Base-by-base conservation (phyloP, 1,140 invertebrate genomes). In the Heliconius congener region DNA sequence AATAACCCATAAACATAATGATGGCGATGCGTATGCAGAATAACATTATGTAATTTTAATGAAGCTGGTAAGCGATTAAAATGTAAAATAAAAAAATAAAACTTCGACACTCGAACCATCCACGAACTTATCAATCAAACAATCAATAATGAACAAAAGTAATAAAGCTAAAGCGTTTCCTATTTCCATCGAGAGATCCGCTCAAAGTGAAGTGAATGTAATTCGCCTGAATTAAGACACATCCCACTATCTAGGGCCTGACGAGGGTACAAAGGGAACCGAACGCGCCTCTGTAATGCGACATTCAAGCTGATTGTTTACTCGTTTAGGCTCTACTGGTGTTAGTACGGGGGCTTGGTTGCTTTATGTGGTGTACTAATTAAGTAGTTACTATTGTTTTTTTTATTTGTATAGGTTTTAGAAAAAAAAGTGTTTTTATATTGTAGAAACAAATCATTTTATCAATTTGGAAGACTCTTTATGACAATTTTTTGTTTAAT, bases 221-320 rank as follows among this genome's bases (percentile, higher is more conserved):
- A 79, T 79, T 74, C 73, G 77, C 60, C 66, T 79, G 73, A 79
- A 79, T 79, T 79, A 79, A 79, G 77, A 72, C 77, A 74, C 77
- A 72, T 79, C 46, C 39, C 70, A 71, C n/a, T 73, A 60, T 73
- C 52, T 78, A 66, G 73, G 50, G 71, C 50, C 76, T 74, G 77
- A 79, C 72, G 30, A 79, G 77, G 77, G 77, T 73, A 76, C 76
- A 77, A 71, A 72, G 70, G 16, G 76, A 30, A 72, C 70, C 76
- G 60, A 76, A 70, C 39, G 75, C 66, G 76, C 76, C 76, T 70
- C 71, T 77, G 76, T 77, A 77, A 77, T 71, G 75, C 75, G 70
- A 77, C 76, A 50, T 16, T 77, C 30, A 23, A 13, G 76, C 50
- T 77, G 66, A 77, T 77, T 77, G 76, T 77, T 72, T 72, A 71